Evolutionary conservation across 2,888 invertebrate species (phyloP).

Genomic region (Cheilosia variabilis): DNA sequence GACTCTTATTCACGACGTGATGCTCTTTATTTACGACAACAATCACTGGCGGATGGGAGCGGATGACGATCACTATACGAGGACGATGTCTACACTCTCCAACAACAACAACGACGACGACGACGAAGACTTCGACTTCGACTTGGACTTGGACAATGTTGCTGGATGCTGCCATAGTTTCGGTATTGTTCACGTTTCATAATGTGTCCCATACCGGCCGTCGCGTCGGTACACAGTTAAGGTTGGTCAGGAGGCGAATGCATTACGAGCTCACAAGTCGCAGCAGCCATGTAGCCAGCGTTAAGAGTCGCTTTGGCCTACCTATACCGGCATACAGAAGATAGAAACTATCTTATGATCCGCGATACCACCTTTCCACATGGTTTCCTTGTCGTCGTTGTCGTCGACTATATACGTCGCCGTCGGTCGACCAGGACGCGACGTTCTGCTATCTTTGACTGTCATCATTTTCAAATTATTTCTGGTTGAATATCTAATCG

Average conservation of each 20-base stretch:
- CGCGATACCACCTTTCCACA: constrained; percentile 66
- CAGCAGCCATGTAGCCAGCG: constrained; percentile 6
- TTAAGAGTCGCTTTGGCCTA: constrained; percentile 13
- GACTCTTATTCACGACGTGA: constrained; percentile 71
- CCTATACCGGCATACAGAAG: constrained; percentile 57
- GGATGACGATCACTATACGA: constrained; percentile 13
- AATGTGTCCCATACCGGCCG: constrained; percentile 62
- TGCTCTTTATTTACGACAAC: constrained; percentile 75
- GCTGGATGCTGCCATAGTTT: constrained; percentile 63
- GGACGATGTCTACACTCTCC: constrained; percentile 24
- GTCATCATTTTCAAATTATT: constrained; percentile 85
- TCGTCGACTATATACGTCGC: too few relatives aligned
- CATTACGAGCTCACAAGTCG: constrained; percentile 60
- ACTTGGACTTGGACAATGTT: constrained; percentile 50
- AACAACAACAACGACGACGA: constrained; percentile 2
- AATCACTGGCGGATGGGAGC: constrained; percentile 54
- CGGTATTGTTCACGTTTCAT: constrained; percentile 75
- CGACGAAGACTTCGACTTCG: constrained; percentile 2
- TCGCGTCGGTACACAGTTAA: constrained; percentile 36
- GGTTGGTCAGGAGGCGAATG: constrained; percentile 55
- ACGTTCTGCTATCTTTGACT: constrained; percentile 82
- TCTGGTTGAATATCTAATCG: constrained; percentile 84
- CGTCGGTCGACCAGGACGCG: constrained; percentile 53
- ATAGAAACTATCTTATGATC: constrained; percentile 70
- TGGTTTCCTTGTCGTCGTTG: constrained; percentile 47